Percentiles rank a stretch among this genome's conserved stretches.
Evolutionary conservation across 2,797 vertebrate species (phyloP).

Genomic region (Lemur catta): DNA sequence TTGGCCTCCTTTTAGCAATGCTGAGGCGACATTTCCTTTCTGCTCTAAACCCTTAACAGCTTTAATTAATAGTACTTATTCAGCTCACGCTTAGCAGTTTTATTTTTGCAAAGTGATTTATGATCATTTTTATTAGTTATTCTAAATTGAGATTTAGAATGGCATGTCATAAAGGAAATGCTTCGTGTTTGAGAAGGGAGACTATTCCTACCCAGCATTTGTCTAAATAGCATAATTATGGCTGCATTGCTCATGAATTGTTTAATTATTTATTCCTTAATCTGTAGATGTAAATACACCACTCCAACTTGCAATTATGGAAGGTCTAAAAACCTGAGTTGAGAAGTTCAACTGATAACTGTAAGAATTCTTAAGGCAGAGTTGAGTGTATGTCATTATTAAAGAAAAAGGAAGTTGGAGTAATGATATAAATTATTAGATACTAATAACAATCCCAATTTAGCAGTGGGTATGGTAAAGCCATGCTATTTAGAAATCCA

Average conservation of each 20-base stretch:
- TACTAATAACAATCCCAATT: not conserved
- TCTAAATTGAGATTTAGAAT: conserved; percentile 66
- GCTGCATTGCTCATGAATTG: conserved; percentile 27
- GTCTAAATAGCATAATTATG: conserved; percentile 40
- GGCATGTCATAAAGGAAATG: conserved; percentile 50
- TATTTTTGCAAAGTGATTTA: conserved; percentile 72
- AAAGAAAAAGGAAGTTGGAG: conserved; percentile 10
- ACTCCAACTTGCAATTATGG: conserved; percentile 71
- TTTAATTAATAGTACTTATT: conserved; percentile 66
- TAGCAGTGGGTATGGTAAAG: not conserved
- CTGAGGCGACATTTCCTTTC: conserved; percentile 50
- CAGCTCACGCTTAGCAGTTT: conserved; percentile 63
- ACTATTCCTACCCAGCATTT: conserved; percentile 35
- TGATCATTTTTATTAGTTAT: conserved; percentile 71
- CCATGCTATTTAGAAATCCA: not conserved
- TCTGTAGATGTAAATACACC: conserved; percentile 66
- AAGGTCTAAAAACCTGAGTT: conserved; percentile 65
- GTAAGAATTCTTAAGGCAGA: not conserved
- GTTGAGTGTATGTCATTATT: not conserved
- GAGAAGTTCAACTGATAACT: conserved; percentile 45
- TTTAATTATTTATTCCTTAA: conserved; percentile 74
- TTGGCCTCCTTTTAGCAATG: conserved; percentile 45
- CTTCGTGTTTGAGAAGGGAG: conserved; percentile 45
- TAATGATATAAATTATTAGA: conserved; percentile 20
- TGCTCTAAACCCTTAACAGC: conserved; percentile 19